Base-by-base conservation (phyloP, 2,113 vertebrate species). In the Cettia cetti region DNA sequence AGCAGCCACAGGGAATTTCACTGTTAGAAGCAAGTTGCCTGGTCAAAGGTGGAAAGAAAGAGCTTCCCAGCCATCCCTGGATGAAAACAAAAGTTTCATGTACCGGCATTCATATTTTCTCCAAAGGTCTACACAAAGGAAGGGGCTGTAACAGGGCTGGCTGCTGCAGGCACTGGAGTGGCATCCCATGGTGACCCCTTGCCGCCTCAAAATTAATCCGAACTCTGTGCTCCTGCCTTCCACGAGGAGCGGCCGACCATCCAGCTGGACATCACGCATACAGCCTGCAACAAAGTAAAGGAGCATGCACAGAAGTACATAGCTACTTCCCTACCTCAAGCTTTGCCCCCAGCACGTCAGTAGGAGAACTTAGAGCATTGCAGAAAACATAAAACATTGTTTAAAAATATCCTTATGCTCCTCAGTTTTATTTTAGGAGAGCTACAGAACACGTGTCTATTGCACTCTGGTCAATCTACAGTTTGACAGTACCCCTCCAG, bases 21-120 rank as follows among this genome's bases (percentile, higher is more conserved):
- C 22, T 35, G n/a, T 52, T 75, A 70, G 28, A 76, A 77, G 20
- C 39, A 88, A 83, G 45, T 49, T 86, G 35, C 15, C 56, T 78
- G 40, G 11, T 33, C 45, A 53, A 35, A 76, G 15, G 23, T 45
- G 37, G 56, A 81, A 60, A 81, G 42, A 86, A 42, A 61, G 33
- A 83, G 13, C 33, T 70, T 86, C 60, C 85, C 56, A 83, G 37
- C 22, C 37, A 60, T 18, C 35, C 65, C 45, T 42, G 13, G 20
- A 26, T 63, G 26, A 56, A 80, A 89, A 44, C 9, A 72, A 82
- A 93, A 89, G 33, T 37, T 53, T 65, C 13, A 61, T 27, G 6
- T 95, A 99, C 99, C 98, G 98, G 98, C 99, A 99, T 96, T 99
- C 98, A 5, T 99, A 98, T 91, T 98, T 99, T 95, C 98, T 98